Percentiles rank a stretch among this genome's conserved stretches.
Evolutionary conservation across 2,797 vertebrate species (phyloP).

Genomic region (Gymnocypris eckloni): DNA sequence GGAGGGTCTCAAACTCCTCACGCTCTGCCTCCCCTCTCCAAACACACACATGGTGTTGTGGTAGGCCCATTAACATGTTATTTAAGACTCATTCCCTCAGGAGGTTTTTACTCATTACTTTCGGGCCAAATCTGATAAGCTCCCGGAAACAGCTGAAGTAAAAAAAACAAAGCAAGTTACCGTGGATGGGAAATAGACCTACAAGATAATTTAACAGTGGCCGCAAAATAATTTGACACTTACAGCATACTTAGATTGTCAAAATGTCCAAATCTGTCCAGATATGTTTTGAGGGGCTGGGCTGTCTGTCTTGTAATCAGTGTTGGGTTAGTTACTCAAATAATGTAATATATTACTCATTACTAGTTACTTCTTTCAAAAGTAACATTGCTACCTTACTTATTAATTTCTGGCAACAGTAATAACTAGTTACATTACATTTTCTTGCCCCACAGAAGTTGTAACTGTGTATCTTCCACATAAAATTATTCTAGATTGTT

Average conservation of each 20-base stretch:
- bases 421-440: too few species aligned
- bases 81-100: constrained; percentile 38
- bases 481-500: too few species aligned
- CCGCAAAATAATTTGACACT: background rate
- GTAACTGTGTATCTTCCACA: too few species aligned
- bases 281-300: constrained; percentile 52
- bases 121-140: constrained; percentile 16
- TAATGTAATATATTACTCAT: too few species aligned
- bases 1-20: constrained; percentile 12
- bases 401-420: too few species aligned
- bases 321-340: too few species aligned
- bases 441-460: too few species aligned
- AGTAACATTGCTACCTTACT: too few species aligned
- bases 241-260: background rate
- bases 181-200: background rate
- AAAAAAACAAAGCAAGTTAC: background rate
- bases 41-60: constrained; percentile 32
- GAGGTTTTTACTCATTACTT: constrained; percentile 37
- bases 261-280: background rate
- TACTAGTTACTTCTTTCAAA: too few species aligned
- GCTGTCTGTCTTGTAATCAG: constrained; percentile 45
- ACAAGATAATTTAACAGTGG: background rate
- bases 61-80: constrained; percentile 66
- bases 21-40: constrained; percentile 24
- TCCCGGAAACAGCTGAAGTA: background rate